Percentiles rank a stretch among this genome's conserved stretches.
These are phyloP conservation scores for Lymantria dispar DNA, from an alignment of 2,888 invertebrate genomes.

Conservation along the genomic window DNA sequence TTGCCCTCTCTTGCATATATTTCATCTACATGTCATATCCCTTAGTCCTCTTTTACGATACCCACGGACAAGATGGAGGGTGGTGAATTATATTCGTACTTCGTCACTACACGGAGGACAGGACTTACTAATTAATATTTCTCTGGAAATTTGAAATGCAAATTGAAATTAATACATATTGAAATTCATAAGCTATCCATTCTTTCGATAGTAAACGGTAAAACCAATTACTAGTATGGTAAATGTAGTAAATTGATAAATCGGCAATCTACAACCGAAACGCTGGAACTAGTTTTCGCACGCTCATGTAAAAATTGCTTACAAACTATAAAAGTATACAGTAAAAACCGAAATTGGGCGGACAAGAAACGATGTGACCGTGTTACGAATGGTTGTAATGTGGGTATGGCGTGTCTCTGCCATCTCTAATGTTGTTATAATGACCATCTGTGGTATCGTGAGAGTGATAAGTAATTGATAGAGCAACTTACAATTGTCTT, in stretches of 20 bases:
- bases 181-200: background rate
- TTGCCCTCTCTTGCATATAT: no score
- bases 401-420: slow-evolving; percentile 69
- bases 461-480: slow-evolving; percentile 77
- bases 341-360: slow-evolving; percentile 71
- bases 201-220: slow-evolving; percentile 54
- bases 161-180: no score
- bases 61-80: no score
- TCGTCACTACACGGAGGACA: no score
- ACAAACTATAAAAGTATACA: slow-evolving; percentile 53
- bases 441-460: slow-evolving; percentile 64
- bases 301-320: slow-evolving; percentile 56
- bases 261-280: slow-evolving; percentile 44
- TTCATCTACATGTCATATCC: no score
- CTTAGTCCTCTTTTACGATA: no score
- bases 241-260: slow-evolving; percentile 44
- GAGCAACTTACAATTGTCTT: slow-evolving; percentile 60
- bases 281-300: slow-evolving; percentile 57
- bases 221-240: slow-evolving; percentile 50
- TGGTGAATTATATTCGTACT: no score
- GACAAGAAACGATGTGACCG: slow-evolving; percentile 74
- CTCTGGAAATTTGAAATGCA: no score
- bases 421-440: slow-evolving; percentile 78
- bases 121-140: no score
- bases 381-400: slow-evolving; percentile 74